Evolutionary conservation across 1,140 invertebrate species (phyloP).

Genomic region (Drosophila sucinea): DNA sequence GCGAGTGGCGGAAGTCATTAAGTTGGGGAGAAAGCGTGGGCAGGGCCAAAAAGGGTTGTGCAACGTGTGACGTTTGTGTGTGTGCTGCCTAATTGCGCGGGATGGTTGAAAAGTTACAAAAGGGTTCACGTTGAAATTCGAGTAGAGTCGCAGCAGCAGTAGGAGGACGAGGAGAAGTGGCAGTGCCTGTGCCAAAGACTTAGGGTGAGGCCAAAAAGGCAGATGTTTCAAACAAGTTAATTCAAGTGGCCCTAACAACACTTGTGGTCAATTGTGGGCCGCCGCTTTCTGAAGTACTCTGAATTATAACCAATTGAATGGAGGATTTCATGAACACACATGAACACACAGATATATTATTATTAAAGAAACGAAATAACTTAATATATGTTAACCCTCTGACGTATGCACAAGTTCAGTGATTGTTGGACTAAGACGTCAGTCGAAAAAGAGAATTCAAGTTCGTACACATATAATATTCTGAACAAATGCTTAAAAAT

Average conservation of each 20-base stretch:
- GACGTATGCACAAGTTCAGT: too few relatives aligned
- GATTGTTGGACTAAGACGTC: too few relatives aligned
- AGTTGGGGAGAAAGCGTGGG: conserved; percentile 15
- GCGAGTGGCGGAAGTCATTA: conserved; percentile 62
- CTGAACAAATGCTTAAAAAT: too few relatives aligned
- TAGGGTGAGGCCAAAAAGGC: background rate
- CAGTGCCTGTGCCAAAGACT: background rate
- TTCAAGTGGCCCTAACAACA: conserved; percentile 8
- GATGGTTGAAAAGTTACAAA: conserved; percentile 6
- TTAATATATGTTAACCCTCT: too few relatives aligned
- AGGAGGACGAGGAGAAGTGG: background rate
- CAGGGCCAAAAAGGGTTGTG: conserved; percentile 56
- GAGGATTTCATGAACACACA: background rate
- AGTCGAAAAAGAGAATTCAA: too few relatives aligned
- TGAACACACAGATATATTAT: too few relatives aligned
- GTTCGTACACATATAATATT: too few relatives aligned
- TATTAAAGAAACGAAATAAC: too few relatives aligned
- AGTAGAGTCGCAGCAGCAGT: background rate
- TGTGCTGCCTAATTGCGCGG: conserved; percentile 66
- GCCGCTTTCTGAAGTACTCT: background rate
- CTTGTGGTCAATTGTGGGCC: conserved; percentile 5
- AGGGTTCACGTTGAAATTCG: conserved; percentile 9
- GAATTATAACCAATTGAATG: conserved; percentile 7
- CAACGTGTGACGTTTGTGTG: conserved; percentile 21
- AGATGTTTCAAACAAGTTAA: conserved; percentile 4